Base-by-base conservation (phyloP, 2,797 vertebrate genomes). In the Mus minutoides region DNA sequence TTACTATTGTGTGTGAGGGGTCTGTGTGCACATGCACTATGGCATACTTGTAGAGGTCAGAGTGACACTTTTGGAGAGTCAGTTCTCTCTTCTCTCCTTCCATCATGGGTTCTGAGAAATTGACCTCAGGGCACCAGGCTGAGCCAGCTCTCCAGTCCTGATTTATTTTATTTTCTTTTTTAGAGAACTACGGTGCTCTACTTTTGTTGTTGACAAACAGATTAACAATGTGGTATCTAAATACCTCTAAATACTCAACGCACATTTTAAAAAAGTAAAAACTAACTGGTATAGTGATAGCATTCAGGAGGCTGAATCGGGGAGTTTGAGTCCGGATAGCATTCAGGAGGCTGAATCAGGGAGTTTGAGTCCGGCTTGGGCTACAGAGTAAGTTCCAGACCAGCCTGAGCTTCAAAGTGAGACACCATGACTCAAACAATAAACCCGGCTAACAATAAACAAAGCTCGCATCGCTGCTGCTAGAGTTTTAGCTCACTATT, bases 401-500 rank as follows among this genome's bases (percentile, higher is more conserved):
- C n/a, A 75, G 69, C 26, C 69, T 40, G 67, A 43, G 26, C n/a
- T 19, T 56, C 49, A 31, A 69, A 52, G n/a, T 21, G 49, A 73
- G 67, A 31, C 16, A 2, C 1, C 2, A 26, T 37, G n/a, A 31
- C n/a, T n/a, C n/a, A 24, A 87, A 11, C 12, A 54, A 29, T 29
- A 67, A 67, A 17, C 31, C 64, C 34, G 34, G 64, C 64, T 34
- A 17, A 67, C 64, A 34, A 17, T 34, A 67, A 67, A 67, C 31
- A 17, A 34, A 67, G n/a, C 46, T 26, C 9, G 37, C 5, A 56
- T 34, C 22, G 54, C 40, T 29, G 40, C 22, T 24, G 82, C 34
- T 94, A 90, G 43, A 29, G 37, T 54, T 88, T 95, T 88, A 92
- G 88, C 58, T 92, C 58, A 54, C 43, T 60, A 29, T 64, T 56